A percentile compares a stretch with the other conserved stretches of the same genome.
These are phyloP conservation scores for Mesorhabditis sp. DNA, from an alignment of 2,888 invertebrate species.

Conservation along the genomic window DNA sequence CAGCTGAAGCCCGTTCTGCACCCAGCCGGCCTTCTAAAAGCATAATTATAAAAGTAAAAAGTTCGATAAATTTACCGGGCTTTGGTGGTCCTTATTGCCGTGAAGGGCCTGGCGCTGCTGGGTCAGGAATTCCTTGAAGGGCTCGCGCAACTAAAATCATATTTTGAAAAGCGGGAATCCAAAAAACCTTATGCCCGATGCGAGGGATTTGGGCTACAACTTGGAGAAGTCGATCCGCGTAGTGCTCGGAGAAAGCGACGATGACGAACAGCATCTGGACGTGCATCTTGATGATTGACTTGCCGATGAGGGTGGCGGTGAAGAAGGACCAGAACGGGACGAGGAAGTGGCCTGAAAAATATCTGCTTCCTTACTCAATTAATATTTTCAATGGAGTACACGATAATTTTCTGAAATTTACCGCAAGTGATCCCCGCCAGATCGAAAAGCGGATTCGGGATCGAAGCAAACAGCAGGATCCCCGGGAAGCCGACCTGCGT, in stretches of 20 bases:
- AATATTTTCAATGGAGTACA: neutral
- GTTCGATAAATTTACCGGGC: no score
- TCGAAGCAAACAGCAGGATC: constrained; percentile 60
- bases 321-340: constrained; percentile 99
- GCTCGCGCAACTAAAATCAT: constrained; percentile 70
- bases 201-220: constrained; percentile 35
- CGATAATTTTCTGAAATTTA: neutral
- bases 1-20: constrained; percentile 79
- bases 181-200: constrained; percentile 13
- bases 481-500: constrained; percentile 70
- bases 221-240: constrained; percentile 70
- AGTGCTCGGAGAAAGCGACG: constrained; percentile 86
- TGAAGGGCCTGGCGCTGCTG: constrained; percentile 84
- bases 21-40: constrained; percentile 53
- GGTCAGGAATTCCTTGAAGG: constrained; percentile 79
- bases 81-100: constrained; percentile 60
- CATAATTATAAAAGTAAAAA: no score
- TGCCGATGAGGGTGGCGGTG: constrained; percentile 87
- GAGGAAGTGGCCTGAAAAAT: constrained; percentile 75
- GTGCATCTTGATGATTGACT: constrained; percentile 58
- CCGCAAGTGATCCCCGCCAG: constrained; percentile 70
- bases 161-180: neutral
- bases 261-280: constrained; percentile 82
- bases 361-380: no score
- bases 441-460: constrained; percentile 99